phyloP scores from a whole-genome alignment of 2,113 vertebrate species.

The Siniperca chuatsi region DNA sequence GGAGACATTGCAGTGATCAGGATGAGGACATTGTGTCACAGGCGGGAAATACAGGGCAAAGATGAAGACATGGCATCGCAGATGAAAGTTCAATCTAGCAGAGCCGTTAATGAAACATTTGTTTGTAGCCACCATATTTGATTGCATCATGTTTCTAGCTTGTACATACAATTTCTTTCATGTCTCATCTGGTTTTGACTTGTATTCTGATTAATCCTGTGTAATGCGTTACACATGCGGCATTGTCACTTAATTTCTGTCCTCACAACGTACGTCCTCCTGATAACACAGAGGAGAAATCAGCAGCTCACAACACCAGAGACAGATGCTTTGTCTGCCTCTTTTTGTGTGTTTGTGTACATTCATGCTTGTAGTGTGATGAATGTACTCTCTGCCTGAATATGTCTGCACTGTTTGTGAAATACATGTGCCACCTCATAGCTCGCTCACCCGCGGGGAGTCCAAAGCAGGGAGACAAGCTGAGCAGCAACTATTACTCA shows the following conservation, averaged over 20 bases:
- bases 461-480: constrained; percentile 24
- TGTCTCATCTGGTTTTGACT: constrained; percentile 6
- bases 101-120: constrained; percentile 5
- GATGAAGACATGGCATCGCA: neutral
- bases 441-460: constrained; percentile 26
- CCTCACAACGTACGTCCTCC: neutral
- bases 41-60: neutral
- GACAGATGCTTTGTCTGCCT: neutral
- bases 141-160: constrained; percentile 2
- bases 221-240: neutral
- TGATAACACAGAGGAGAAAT: constrained; percentile 26
- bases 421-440: constrained; percentile 48
- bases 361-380: constrained; percentile 25
- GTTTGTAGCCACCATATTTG: neutral
- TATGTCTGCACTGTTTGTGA: constrained; percentile 21
- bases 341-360: constrained; percentile 25
- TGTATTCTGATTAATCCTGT: constrained; percentile 2
- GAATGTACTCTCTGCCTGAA: constrained; percentile 23
- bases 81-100: constrained; percentile 30
- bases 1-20: neutral
- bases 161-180: neutral
- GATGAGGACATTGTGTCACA: constrained; percentile 8
- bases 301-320: constrained; percentile 13
- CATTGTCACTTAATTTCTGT: constrained; percentile 16
- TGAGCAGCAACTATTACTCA: constrained; percentile 60